Evolutionary conservation across 2,888 invertebrate genomes (phyloP).

Genomic region (Coelinius sp.): DNA sequence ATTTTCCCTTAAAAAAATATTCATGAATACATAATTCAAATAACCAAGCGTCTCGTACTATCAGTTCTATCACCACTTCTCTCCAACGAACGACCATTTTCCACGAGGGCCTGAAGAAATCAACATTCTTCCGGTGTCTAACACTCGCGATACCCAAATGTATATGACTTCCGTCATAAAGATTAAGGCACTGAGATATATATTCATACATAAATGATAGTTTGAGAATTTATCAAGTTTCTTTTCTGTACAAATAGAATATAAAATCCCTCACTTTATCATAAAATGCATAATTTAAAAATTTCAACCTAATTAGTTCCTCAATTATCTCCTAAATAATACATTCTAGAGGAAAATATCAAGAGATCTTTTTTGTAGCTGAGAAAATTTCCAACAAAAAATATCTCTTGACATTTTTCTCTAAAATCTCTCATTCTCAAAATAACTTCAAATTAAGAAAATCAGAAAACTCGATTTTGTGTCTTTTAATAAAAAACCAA

Average conservation of each 20-base stretch:
- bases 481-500: too few relatives aligned
- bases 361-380: too few relatives aligned
- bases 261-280: not conserved
- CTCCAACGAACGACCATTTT: not conserved
- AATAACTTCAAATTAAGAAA: too few relatives aligned
- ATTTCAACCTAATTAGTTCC: too few relatives aligned
- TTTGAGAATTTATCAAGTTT: not conserved
- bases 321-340: too few relatives aligned
- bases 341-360: too few relatives aligned
- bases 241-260: not conserved
- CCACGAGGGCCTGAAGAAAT: not conserved
- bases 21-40: conserved; percentile 18
- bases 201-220: not conserved
- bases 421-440: too few relatives aligned
- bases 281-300: too few relatives aligned
- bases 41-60: not conserved
- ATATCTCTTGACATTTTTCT: too few relatives aligned
- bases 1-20: not conserved
- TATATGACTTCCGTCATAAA: not conserved
- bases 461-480: too few relatives aligned
- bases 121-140: conserved; percentile 3
- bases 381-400: too few relatives aligned
- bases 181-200: not conserved
- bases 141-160: conserved; percentile 15
- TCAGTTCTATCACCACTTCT: not conserved